Conservation (phyloP, 2,888 invertebrate species). For the Octonoba sinensis region DNA sequence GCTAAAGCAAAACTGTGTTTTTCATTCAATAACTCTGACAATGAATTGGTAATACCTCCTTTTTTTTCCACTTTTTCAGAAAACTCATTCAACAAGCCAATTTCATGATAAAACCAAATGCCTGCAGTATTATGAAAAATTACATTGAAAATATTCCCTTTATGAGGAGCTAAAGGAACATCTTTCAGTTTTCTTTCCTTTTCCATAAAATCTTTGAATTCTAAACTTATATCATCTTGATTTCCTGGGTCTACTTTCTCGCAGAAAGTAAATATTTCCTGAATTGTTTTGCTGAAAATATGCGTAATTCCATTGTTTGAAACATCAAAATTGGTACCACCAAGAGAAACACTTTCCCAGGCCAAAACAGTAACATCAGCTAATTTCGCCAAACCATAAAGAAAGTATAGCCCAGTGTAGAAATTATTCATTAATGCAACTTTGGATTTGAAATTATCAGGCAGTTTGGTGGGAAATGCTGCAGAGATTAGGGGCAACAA, state of each 20-base stretch:
- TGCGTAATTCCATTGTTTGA: slow-evolving; percentile 1
- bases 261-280: slow-evolving; percentile 46
- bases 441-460: slow-evolving; percentile 23
- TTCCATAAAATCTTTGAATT: slow-evolving; percentile 42
- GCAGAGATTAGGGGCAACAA: slow-evolving; percentile 32
- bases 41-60: neutral
- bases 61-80: slow-evolving; percentile 34
- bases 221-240: slow-evolving; percentile 5
- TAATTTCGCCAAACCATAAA: slow-evolving; percentile 47
- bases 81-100: slow-evolving; percentile 42
- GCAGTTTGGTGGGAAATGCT: slow-evolving; percentile 22
- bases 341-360: slow-evolving; percentile 47
- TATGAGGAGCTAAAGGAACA: slow-evolving; percentile 47
- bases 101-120: slow-evolving; percentile 61
- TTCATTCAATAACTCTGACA: slow-evolving; percentile 41
- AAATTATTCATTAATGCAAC: slow-evolving; percentile 43
- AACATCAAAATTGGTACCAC: slow-evolving; percentile 5
- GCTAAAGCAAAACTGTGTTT: slow-evolving; percentile 55
- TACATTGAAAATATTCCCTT: slow-evolving; percentile 49
- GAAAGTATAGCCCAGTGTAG: slow-evolving; percentile 55
- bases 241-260: slow-evolving; percentile 24
- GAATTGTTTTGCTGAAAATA: slow-evolving; percentile 45
- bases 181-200: slow-evolving; percentile 32
- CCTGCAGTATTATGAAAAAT: slow-evolving; percentile 61
- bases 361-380: slow-evolving; percentile 53